Conservation (phyloP, 2,113 vertebrate species). For the Cottus gobio region DNA sequence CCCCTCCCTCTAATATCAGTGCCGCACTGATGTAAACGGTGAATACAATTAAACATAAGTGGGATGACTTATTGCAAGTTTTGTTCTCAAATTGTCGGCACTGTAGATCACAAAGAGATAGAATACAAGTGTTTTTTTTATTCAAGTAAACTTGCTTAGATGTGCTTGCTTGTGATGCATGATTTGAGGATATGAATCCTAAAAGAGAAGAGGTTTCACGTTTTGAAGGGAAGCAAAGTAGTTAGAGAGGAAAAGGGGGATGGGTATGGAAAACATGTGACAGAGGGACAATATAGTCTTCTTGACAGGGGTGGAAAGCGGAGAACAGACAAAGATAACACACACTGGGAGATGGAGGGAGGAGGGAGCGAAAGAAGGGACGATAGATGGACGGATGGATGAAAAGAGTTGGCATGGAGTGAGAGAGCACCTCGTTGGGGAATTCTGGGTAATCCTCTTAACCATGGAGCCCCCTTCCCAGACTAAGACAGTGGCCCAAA, state of each 20-base stretch:
- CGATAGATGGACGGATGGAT: conserved; percentile 70
- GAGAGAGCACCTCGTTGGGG: conserved; percentile 76
- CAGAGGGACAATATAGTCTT: conserved; percentile 62
- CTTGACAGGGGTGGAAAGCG: conserved; percentile 56
- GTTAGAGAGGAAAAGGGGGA: conserved; percentile 35
- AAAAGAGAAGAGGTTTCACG: conserved; percentile 22
- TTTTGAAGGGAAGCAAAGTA: conserved; percentile 26
- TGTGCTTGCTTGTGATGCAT: background rate
- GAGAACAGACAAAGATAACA: conserved; percentile 69
- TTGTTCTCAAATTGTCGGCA: background rate
- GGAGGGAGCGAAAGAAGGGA: conserved; percentile 59
- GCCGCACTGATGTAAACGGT: background rate
- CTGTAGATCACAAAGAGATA: background rate
- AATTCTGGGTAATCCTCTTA: conserved; percentile 83
- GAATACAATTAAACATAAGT: background rate
- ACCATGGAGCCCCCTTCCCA: conserved; percentile 75
- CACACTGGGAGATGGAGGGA: conserved; percentile 64
- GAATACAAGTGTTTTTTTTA: background rate
- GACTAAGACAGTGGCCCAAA: conserved; percentile 75
- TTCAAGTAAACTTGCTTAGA: background rate
- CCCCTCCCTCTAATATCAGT: background rate
- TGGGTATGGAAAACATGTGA: conserved; percentile 51
- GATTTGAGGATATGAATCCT: conserved; percentile 12
- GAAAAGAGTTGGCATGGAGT: conserved; percentile 77
- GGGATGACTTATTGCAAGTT: background rate